Conservation (phyloP, 2,113 vertebrate species). For the Boulengeromyrus knoepffleri region DNA sequence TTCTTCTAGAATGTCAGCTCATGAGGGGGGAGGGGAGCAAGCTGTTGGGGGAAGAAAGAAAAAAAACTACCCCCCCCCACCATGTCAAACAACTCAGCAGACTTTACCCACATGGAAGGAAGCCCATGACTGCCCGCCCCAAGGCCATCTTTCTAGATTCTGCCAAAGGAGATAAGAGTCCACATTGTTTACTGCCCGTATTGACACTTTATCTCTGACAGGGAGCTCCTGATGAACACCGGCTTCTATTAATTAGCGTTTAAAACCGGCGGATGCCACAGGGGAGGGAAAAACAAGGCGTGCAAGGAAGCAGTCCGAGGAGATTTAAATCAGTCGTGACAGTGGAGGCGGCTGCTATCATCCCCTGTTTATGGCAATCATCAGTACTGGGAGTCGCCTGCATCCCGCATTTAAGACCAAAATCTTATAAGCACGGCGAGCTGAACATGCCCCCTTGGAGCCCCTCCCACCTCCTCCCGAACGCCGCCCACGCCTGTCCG, state of each 20-base stretch:
- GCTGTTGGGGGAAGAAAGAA: slow-evolving; percentile 43
- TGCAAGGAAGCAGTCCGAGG: neutral
- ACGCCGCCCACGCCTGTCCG: neutral
- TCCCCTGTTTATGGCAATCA: slow-evolving; percentile 5
- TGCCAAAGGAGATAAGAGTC: slow-evolving; percentile 23
- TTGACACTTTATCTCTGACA: slow-evolving; percentile 30
- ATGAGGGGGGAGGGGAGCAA: slow-evolving; percentile 51
- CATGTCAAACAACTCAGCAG: neutral
- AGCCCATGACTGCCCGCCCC: neutral
- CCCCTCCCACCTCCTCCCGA: neutral
- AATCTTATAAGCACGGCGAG: neutral
- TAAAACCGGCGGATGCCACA: slow-evolving; percentile 20
- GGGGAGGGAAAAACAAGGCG: neutral
- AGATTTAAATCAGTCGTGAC: slow-evolving; percentile 22
- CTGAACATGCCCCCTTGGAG: neutral
- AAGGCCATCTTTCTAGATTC: slow-evolving; percentile 14
- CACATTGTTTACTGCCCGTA: slow-evolving; percentile 30
- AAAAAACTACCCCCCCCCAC: neutral
- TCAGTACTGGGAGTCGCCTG: neutral
- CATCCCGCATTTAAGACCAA: neutral
- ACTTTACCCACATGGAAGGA: too few species aligned
- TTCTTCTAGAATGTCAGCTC: slow-evolving; percentile 70
- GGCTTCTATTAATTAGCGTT: slow-evolving; percentile 39
- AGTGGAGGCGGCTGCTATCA: neutral
- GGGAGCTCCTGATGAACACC: slow-evolving; percentile 27